Percentiles rank a stretch among this genome's conserved stretches.
Evolutionary conservation across 2,797 vertebrate species (phyloP).

Genomic region (Dryobates pubescens): DNA sequence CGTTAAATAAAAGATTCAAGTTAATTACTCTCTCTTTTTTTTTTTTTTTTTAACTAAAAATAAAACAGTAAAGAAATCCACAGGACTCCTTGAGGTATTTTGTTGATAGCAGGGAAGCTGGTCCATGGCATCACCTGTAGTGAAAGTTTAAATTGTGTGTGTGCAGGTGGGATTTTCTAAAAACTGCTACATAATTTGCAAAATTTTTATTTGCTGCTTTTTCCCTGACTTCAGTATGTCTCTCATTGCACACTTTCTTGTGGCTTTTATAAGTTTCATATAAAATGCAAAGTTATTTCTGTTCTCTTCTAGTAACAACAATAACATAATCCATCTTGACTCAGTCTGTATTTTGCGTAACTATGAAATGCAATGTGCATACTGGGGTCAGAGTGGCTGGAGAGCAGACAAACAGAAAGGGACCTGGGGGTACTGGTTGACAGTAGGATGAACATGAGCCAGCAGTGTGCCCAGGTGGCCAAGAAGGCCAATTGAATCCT

Average conservation of each 20-base stretch:
- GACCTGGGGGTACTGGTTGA: too few relatives aligned
- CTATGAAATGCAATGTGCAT: not conserved
- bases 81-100: not conserved
- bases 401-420: too few relatives aligned
- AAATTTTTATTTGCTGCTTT: not conserved
- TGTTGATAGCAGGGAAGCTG: not conserved
- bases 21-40: not conserved
- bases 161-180: not conserved
- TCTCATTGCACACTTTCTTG: not conserved
- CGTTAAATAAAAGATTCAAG: not conserved
- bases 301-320: not conserved
- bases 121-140: not conserved
- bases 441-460: too few relatives aligned
- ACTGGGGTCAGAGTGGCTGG: too few relatives aligned
- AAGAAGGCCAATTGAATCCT: too few relatives aligned
- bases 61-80: not conserved
- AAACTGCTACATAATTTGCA: not conserved
- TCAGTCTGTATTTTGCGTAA: not conserved
- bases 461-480: too few relatives aligned
- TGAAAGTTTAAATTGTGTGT: not conserved
- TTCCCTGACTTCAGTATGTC: not conserved
- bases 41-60: not conserved
- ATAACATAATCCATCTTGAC: not conserved
- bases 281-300: not conserved
- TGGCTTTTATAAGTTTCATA: not conserved